These are phyloP conservation scores for Centroberyx gerrardi DNA, from an alignment of 2,797 vertebrate genomes.

Conservation along the genomic window DNA sequence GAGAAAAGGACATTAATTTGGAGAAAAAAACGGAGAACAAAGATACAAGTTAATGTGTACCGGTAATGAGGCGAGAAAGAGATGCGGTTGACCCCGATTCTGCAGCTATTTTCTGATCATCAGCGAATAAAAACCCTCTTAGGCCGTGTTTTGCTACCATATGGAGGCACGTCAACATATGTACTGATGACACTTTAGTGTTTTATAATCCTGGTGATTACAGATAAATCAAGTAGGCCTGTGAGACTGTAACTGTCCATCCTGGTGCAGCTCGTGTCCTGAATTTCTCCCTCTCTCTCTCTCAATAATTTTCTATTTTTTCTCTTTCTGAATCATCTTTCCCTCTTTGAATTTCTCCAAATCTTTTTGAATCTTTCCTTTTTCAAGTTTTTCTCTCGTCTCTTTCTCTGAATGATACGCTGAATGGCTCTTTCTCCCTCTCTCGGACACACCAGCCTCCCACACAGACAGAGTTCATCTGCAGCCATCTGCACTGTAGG, in stretches of 20 bases:
- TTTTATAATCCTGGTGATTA: conserved; percentile 24
- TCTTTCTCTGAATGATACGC: background rate
- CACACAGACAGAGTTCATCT: conserved; percentile 38
- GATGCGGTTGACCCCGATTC: conserved; percentile 34
- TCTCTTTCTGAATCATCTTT: background rate
- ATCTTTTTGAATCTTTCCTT: background rate
- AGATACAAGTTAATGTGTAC: background rate
- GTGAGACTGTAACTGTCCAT: background rate
- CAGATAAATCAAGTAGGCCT: conserved; percentile 1
- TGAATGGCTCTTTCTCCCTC: conserved; percentile 15
- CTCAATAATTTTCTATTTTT: background rate
- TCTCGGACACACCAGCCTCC: conserved; percentile 22
- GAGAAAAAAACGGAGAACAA: conserved; percentile 33
- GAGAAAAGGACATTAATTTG: conserved; percentile 55
- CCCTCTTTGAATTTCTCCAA: background rate
- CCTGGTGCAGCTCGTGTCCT: background rate
- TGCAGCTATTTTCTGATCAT: conserved; percentile 16
- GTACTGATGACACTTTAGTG: conserved; percentile 28
- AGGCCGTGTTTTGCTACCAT: conserved; percentile 31
- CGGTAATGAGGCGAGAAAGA: conserved; percentile 10
- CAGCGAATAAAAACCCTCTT: conserved; percentile 7
- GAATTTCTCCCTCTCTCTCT: conserved; percentile 6
- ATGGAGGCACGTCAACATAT: conserved; percentile 35
- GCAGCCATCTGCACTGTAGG: conserved; percentile 44
- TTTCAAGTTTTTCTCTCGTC: background rate